Conservation (phyloP, 92 coral and sea anemone species). For the Epizoanthus illoricatus region DNA sequence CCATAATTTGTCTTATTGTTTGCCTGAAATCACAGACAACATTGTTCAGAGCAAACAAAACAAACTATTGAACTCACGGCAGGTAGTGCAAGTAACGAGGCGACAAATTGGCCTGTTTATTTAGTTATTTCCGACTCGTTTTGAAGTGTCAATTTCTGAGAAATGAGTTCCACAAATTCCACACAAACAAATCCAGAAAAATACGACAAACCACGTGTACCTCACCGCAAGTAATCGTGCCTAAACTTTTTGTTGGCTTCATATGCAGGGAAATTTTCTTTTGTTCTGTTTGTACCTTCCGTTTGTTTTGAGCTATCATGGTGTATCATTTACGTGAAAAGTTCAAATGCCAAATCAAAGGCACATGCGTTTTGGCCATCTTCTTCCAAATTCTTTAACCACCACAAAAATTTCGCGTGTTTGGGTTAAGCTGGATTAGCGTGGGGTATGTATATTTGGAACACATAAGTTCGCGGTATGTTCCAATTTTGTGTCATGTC, state of each 20-base stretch:
- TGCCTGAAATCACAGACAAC: conserved; percentile 13
- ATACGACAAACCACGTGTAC: neutral
- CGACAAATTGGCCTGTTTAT: neutral
- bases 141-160: conserved; percentile 13
- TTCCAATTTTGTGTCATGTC: conserved; percentile 11
- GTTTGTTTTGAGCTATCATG: neutral
- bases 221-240: neutral
- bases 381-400: neutral
- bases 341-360: neutral
- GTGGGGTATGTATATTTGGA: conserved; percentile 27
- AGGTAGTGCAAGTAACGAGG: neutral
- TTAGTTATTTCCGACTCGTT: conserved; percentile 20
- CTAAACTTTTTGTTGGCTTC: neutral
- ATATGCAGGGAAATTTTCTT: neutral
- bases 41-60: neutral
- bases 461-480: neutral
- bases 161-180: conserved; percentile 4
- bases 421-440: conserved; percentile 17
- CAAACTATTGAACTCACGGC: neutral
- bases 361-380: neutral
- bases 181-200: neutral
- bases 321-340: neutral
- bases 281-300: neutral
- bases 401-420: conserved; percentile 25
- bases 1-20: neutral